Evolutionary conservation across 2,888 invertebrate species (phyloP), one percentile per base, ranked within the genome.

Genomic region (Epirrhoe tristata): DNA sequence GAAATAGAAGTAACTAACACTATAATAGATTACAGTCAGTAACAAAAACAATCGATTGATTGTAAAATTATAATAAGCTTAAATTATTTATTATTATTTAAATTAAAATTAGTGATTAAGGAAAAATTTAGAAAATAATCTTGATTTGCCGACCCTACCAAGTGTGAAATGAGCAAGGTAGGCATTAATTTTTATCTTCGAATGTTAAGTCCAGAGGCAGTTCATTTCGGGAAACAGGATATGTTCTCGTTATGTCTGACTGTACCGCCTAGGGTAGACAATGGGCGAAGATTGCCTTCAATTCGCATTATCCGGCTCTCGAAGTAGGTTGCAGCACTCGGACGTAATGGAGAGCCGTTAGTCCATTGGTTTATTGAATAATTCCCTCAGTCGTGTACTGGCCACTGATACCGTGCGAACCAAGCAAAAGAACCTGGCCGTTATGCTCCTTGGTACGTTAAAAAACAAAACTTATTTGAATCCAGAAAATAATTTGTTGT

Each of bases 351-450:
- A 87, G 91, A 90, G 89, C 90, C 91, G 91, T 91, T 90, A 89
- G 85, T 88, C 85, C 88, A 89, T 91, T 91, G 90, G 83, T 83
- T 92, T 90, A 93, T 93, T 93, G 91, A 89, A 93, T 93, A 91
- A 93, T 92, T 91, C 89, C 85, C 84, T 77, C 82, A 81, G 81
- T 81, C 77, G 80, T 72, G 74, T 72, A 75, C 74, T 78, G 75
- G 75, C 77, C 76, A 72, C 72, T 65, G 77, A 68, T 76, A 76
- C 73, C 76, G 81, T 75, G 78, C 76, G 76, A 77, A 82, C 64
- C 46, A 63, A 53, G 24, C 53, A 48, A 31, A 7, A 48, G 39
- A 54, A 64, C 67, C 72, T 54, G 66, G 74, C 72, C 58, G 82
- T 83, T 82, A 81, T 85, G 80, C 80, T 82, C 71, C 65, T 69